These are phyloP conservation scores for Pollenia griseotomentosa DNA, from an alignment of 2,888 invertebrate species.

Conservation along the genomic window DNA sequence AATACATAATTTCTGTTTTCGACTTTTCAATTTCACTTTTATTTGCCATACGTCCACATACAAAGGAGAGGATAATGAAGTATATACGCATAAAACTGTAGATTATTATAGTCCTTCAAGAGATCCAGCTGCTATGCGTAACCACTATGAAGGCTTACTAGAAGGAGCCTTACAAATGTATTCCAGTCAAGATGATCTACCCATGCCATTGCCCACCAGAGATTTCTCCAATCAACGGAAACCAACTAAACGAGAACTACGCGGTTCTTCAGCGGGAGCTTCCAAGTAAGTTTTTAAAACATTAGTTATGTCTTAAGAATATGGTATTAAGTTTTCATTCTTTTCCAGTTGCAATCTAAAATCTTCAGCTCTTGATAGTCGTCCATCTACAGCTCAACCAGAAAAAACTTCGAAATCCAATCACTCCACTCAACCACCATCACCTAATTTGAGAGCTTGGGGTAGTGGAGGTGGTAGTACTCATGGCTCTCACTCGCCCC, in stretches of 20 bases:
- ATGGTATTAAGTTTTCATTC: background rate
- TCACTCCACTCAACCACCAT: conserved; percentile 83
- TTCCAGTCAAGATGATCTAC: conserved; percentile 82
- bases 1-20: conserved; percentile 56
- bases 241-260: conserved; percentile 80
- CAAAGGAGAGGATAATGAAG: conserved; percentile 35
- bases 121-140: conserved; percentile 83
- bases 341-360: conserved; percentile 78
- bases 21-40: conserved; percentile 66
- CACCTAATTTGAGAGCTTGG: conserved; percentile 85
- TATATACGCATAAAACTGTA: conserved; percentile 15
- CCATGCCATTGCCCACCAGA: conserved; percentile 81
- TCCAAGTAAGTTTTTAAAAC: conserved; percentile 77
- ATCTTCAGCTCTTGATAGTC: conserved; percentile 76
- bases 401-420: conserved; percentile 80
- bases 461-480: conserved; percentile 84
- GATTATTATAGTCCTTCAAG: conserved; percentile 79
- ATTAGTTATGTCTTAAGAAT: too few species aligned
- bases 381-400: conserved; percentile 83
- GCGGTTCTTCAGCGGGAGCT: conserved; percentile 83
- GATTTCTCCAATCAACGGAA: conserved; percentile 80
- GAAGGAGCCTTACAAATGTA: conserved; percentile 84
- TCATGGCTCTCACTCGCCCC: conserved; percentile 85
- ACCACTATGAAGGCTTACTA: conserved; percentile 83
- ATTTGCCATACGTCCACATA: conserved; percentile 45